A percentile compares a stretch with the other conserved stretches of the same genome.
These are phyloP conservation scores for Aurelia aurita complex sp. Pacific DNA, from an alignment of 30 jellyfish, hydroid and myxozoan species.

Conservation along the genomic window DNA sequence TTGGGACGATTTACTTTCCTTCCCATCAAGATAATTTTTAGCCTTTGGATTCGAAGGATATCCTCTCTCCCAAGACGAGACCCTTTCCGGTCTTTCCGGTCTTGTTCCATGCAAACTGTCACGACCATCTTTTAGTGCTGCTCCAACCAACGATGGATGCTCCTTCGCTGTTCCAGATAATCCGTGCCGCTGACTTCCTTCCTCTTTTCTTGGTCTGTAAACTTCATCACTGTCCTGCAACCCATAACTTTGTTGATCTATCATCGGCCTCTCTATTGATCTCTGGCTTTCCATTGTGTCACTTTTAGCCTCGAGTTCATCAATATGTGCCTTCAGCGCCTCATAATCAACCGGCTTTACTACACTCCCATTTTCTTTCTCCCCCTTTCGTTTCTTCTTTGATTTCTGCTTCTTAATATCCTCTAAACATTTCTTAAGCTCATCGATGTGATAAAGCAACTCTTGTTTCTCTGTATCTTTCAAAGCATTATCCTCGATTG, in stretches of 20 bases:
- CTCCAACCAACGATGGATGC: no score
- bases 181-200: not conserved
- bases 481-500: constrained; percentile 11
- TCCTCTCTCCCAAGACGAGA: no score
- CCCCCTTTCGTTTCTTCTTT: not conserved
- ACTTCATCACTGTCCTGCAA: not conserved
- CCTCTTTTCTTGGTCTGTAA: not conserved
- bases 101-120: no score
- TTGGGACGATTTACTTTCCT: no score
- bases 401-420: constrained; percentile 33
- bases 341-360: not conserved
- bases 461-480: constrained; percentile 23
- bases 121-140: no score
- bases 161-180: no score
- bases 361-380: not conserved
- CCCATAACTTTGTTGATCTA: not conserved
- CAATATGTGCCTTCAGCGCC: constrained; percentile 6
- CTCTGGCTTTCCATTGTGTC: not conserved
- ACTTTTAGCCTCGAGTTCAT: constrained; percentile 13
- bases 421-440: constrained; percentile 44
- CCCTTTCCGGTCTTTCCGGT: no score
- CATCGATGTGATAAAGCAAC: constrained; percentile 55
- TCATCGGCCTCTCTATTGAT: not conserved
- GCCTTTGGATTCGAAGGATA: no score
- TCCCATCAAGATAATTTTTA: no score